Conservation (phyloP, 2,888 invertebrate species). For the Tubulanus polymorphus region DNA sequence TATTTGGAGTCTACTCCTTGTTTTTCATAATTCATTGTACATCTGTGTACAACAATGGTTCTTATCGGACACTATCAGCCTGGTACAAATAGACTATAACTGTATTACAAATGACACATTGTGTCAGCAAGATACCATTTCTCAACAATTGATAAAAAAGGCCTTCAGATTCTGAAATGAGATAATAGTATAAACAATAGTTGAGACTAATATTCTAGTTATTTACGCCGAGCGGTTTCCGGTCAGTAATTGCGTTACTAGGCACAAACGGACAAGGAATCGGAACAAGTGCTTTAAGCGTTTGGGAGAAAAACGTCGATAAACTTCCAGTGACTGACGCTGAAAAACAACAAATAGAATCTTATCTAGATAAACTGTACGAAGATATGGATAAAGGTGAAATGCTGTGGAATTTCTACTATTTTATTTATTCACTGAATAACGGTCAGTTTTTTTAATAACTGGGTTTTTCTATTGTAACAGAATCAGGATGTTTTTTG, state of each 20-base stretch:
- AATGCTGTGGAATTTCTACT: constrained; percentile 7
- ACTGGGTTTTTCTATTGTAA: neutral
- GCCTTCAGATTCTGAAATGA: too few relatives aligned
- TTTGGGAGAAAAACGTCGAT: constrained; percentile 78
- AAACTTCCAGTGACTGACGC: constrained; percentile 65
- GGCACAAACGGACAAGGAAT: constrained; percentile 96
- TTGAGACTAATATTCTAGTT: constrained; percentile 55
- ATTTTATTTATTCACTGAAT: neutral
- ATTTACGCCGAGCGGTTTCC: constrained; percentile 80
- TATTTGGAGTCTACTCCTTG: too few relatives aligned
- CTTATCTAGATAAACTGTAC: constrained; percentile 77
- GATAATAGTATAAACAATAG: too few relatives aligned
- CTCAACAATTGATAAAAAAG: too few relatives aligned
- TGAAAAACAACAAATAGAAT: constrained; percentile 67
- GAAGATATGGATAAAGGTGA: constrained; percentile 76
- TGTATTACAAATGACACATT: too few relatives aligned
- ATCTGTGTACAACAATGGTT: too few relatives aligned
- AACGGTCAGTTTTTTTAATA: neutral
- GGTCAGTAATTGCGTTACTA: constrained; percentile 64
- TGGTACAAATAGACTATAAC: too few relatives aligned
- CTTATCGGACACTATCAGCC: too few relatives aligned
- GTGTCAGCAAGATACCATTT: too few relatives aligned
- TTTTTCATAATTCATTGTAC: too few relatives aligned
- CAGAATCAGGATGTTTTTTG: constrained; percentile 67
- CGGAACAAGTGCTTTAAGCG: constrained; percentile 82